Evolutionary conservation across 2,797 vertebrate species (phyloP).

Genomic region (Lepus townsendii): DNA sequence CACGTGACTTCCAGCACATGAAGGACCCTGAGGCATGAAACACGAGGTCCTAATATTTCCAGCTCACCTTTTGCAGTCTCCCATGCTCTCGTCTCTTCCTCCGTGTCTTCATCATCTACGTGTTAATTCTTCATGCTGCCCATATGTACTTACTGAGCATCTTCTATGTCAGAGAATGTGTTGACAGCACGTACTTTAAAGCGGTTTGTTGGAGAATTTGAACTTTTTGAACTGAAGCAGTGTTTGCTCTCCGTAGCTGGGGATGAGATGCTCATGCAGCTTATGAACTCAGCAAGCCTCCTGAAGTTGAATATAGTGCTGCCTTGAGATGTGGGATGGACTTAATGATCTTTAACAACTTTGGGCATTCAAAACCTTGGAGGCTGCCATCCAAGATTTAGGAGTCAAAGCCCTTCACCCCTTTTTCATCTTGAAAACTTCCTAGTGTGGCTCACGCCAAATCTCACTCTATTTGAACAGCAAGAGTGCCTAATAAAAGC

Average conservation of each 20-base stretch:
- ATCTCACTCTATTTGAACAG: slow-evolving; percentile 57
- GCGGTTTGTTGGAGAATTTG: neutral
- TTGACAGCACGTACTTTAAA: neutral
- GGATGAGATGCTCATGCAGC: neutral
- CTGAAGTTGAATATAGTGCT: neutral
- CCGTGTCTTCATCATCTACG: neutral
- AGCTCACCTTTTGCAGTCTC: neutral
- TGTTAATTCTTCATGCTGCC: neutral
- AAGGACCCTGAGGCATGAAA: neutral
- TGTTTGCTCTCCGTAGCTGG: neutral
- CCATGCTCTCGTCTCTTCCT: neutral
- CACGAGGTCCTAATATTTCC: neutral
- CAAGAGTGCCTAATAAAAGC: slow-evolving; percentile 68
- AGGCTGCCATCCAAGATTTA: neutral
- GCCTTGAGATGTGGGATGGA: neutral
- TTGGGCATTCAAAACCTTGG: neutral
- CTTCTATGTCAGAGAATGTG: neutral
- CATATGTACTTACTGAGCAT: neutral
- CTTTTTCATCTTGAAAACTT: slow-evolving; percentile 53
- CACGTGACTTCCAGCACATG: neutral
- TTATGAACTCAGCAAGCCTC: neutral
- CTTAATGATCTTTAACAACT: neutral
- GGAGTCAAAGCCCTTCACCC: neutral
- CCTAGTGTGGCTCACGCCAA: neutral
- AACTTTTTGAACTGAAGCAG: neutral